Conservation (phyloP, 2,888 invertebrate genomes). For the Conchocele bisecta region DNA sequence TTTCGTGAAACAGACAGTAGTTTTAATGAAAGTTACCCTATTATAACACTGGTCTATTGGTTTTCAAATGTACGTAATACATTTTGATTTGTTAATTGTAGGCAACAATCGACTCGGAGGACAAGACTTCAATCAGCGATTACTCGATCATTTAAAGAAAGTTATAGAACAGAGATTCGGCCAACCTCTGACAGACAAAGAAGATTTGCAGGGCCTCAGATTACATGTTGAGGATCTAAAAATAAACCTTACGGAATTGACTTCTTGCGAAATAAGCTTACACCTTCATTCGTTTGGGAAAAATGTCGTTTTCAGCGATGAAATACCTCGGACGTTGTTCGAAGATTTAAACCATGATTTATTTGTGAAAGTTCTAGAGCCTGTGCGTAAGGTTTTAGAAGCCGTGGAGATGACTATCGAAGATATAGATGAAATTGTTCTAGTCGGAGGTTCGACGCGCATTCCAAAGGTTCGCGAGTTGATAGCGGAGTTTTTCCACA, state of each 20-base stretch:
- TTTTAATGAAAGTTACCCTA: too few species aligned
- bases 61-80: too few species aligned
- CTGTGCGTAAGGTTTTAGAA: slow-evolving; percentile 82
- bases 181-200: slow-evolving; percentile 78
- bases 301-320: slow-evolving; percentile 65
- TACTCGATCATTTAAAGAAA: slow-evolving; percentile 78
- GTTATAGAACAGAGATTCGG: slow-evolving; percentile 75
- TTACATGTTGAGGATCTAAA: slow-evolving; percentile 83
- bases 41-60: too few species aligned
- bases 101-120: slow-evolving; percentile 84
- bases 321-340: slow-evolving; percentile 82
- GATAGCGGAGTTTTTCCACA: slow-evolving; percentile 82
- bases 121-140: slow-evolving; percentile 84
- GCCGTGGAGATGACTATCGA: slow-evolving; percentile 76
- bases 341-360: slow-evolving; percentile 83
- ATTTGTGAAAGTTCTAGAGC: slow-evolving; percentile 83
- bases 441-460: slow-evolving; percentile 84
- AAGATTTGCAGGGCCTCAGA: slow-evolving; percentile 83
- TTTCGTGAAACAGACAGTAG: too few species aligned
- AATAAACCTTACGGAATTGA: slow-evolving; percentile 78
- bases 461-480: slow-evolving; percentile 83
- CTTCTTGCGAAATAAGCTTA: slow-evolving; percentile 73
- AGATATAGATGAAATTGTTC: slow-evolving; percentile 84
- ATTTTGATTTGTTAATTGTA: slow-evolving; percentile 40
- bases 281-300: slow-evolving; percentile 77